A percentile compares a stretch with the other conserved stretches of the same genome.
These are phyloP conservation scores for Himalopsyche japonica DNA, from an alignment of 2,888 invertebrate species.

Conservation along the genomic window DNA sequence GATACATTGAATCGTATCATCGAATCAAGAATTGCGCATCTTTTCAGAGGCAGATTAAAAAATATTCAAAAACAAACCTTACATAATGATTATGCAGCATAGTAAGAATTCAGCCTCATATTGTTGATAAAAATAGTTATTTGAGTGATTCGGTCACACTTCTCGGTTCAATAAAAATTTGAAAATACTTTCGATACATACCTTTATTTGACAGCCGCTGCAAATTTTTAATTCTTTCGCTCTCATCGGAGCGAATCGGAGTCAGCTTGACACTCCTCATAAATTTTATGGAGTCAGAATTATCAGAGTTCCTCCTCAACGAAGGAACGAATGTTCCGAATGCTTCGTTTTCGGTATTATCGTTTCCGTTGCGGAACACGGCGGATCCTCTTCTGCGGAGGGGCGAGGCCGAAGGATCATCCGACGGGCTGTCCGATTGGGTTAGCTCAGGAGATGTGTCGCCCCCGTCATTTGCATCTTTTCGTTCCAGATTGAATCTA, in stretches of 20 bases:
- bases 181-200: background rate
- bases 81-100: no score
- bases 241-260: conserved; percentile 33
- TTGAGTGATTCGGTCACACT: no score
- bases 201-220: background rate
- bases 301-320: conserved; percentile 36
- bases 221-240: conserved; percentile 15
- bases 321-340: background rate
- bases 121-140: no score
- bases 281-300: conserved; percentile 26
- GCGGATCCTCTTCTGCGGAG: background rate
- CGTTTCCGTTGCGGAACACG: background rate
- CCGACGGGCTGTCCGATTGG: conserved; percentile 55
- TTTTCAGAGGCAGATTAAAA: no score
- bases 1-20: no score
- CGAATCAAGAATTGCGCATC: no score
- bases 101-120: no score
- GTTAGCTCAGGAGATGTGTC: conserved; percentile 54
- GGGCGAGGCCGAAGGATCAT: conserved; percentile 53
- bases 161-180: no score
- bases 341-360: background rate
- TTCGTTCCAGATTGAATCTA: conserved; percentile 45
- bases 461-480: conserved; percentile 34
- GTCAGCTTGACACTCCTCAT: conserved; percentile 28
- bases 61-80: no score